These are phyloP conservation scores for Xyrichtys novacula DNA, from an alignment of 2,797 vertebrate species.

Conservation along the genomic window DNA sequence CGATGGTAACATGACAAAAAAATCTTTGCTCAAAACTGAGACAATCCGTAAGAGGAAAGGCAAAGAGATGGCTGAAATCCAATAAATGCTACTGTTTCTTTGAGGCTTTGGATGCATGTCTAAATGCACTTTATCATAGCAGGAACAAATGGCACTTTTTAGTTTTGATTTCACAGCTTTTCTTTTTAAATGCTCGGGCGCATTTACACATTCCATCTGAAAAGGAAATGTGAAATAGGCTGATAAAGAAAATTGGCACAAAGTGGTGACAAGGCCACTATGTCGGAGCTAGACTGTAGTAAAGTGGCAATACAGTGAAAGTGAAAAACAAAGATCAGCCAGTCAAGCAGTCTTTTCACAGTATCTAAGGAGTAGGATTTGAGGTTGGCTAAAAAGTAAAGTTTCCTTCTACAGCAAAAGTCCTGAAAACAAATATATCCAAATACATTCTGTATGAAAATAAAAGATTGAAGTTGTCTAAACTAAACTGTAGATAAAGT, in stretches of 20 bases:
- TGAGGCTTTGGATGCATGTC: conserved; percentile 63
- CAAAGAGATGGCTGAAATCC: conserved; percentile 35
- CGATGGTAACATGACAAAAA: conserved; percentile 4
- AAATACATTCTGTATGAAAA: conserved; percentile 41
- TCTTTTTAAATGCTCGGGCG: conserved; percentile 67
- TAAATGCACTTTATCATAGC: conserved; percentile 68
- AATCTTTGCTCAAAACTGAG: conserved; percentile 20
- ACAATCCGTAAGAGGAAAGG: conserved; percentile 23
- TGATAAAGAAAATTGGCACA: conserved; percentile 82
- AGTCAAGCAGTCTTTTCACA: conserved; percentile 68
- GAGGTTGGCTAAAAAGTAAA: conserved; percentile 35
- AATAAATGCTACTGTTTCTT: conserved; percentile 59
- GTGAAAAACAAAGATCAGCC: conserved; percentile 44
- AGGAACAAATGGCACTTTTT: conserved; percentile 79
- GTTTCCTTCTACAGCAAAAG: conserved; percentile 29
- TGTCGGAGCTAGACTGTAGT: conserved; percentile 73
- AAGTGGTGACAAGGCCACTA: conserved; percentile 86
- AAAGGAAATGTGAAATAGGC: conserved; percentile 76
- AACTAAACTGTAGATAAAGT: conserved; percentile 40
- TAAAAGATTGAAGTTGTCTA: conserved; percentile 27
- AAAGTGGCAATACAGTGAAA: conserved; percentile 47
- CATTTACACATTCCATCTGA: conserved; percentile 73
- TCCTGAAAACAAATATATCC: conserved; percentile 35
- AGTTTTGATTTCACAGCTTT: conserved; percentile 79
- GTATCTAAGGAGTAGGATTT: conserved; percentile 54